Percentiles rank a stretch among this genome's conserved stretches.
These are phyloP conservation scores for Oreochromis aureus DNA, from an alignment of 2,113 vertebrate species.

Conservation along the genomic window DNA sequence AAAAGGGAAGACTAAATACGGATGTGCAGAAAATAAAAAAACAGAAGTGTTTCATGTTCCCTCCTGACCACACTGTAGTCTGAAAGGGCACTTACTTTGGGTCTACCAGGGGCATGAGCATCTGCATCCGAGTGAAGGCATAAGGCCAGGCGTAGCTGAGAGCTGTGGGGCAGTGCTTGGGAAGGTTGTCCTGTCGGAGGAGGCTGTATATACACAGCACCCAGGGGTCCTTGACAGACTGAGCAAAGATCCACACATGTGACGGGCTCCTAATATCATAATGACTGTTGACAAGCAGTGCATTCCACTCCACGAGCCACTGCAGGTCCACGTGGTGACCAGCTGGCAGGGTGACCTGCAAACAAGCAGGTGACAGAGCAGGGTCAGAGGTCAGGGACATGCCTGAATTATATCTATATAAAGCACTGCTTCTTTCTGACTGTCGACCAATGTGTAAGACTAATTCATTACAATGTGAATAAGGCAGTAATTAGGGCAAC, in stretches of 20 bases:
- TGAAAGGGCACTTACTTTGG: slow-evolving; percentile 80
- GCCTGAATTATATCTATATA: not conserved
- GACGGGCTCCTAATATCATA: slow-evolving; percentile 95
- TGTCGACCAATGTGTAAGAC: not conserved
- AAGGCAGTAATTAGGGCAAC: not conserved
- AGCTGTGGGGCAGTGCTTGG: slow-evolving; percentile 90
- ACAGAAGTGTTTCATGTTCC: not conserved
- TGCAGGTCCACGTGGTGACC: slow-evolving; percentile 90
- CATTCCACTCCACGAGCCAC: slow-evolving; percentile 96
- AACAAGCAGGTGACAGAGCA: not conserved
- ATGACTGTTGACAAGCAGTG: slow-evolving; percentile 87
- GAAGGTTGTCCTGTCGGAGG: slow-evolving; percentile 90
- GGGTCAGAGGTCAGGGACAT: slow-evolving; percentile 5
- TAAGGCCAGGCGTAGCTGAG: slow-evolving; percentile 97
- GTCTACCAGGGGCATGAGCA: slow-evolving; percentile 92
- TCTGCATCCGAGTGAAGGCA: slow-evolving; percentile 89
- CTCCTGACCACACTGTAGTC: not conserved
- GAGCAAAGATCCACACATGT: slow-evolving; percentile 96
- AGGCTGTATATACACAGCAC: slow-evolving; percentile 94
- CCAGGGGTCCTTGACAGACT: slow-evolving; percentile 96
- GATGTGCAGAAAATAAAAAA: not conserved
- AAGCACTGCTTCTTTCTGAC: not conserved
- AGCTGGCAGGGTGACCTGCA: slow-evolving; percentile 77
- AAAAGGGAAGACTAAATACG: not conserved
- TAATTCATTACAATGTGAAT: not conserved